Percentiles rank a stretch among this genome's conserved stretches.
Evolutionary conservation across 2,797 vertebrate genomes (phyloP).

Genomic region (Malacoraja senta): DNA sequence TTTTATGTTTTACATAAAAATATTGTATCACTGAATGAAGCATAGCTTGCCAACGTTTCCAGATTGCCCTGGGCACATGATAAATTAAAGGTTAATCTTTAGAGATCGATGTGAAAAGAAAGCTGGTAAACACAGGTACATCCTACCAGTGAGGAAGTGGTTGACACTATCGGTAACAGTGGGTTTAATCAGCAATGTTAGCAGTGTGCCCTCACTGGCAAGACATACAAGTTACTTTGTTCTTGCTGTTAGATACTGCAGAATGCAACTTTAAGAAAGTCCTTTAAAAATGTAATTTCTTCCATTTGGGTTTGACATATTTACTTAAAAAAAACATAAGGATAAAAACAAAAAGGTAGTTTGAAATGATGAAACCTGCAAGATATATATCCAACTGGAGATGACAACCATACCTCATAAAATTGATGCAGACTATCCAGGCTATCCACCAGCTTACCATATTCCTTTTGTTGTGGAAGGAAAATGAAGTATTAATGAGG

Average conservation of each 20-base stretch:
- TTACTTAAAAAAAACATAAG: background rate
- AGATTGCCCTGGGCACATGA: too few species aligned
- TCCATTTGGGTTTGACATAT: background rate
- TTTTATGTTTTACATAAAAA: too few species aligned
- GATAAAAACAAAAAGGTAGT: background rate
- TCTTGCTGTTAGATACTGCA: background rate
- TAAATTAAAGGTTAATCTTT: background rate
- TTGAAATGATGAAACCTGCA: background rate
- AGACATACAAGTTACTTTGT: too few species aligned
- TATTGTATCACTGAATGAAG: background rate
- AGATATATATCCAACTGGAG: background rate
- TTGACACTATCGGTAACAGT: too few species aligned
- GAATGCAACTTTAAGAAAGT: background rate
- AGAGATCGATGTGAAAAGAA: too few species aligned
- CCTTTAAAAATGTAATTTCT: background rate
- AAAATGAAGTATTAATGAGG: background rate
- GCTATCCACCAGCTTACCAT: background rate
- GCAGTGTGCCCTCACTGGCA: too few species aligned
- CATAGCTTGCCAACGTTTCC: background rate
- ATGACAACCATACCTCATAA: background rate
- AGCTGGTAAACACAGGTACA: too few species aligned
- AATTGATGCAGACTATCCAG: background rate
- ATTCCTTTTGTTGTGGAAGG: background rate
- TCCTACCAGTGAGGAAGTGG: too few species aligned
- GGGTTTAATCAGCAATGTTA: too few species aligned